Evolutionary conservation across 2,797 vertebrate genomes (phyloP).

Genomic region (Sebastes melanostomus): DNA sequence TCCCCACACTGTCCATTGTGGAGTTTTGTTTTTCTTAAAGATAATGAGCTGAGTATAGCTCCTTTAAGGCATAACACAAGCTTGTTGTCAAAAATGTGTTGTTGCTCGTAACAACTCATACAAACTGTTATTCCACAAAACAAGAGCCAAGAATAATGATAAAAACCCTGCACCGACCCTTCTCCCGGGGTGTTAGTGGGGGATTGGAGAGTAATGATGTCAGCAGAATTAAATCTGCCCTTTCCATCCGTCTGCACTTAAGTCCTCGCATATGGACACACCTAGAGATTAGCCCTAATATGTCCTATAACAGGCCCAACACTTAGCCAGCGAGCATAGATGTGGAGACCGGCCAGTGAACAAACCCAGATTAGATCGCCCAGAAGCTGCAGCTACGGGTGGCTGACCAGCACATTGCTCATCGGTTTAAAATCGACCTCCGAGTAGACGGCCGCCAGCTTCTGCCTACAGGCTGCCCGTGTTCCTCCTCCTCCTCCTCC

Average conservation of each 20-base stretch:
- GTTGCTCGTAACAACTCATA: background rate
- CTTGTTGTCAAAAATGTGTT: slow-evolving; percentile 13
- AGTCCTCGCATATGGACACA: slow-evolving; percentile 63
- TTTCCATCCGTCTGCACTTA: slow-evolving; percentile 62
- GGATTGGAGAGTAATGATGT: slow-evolving; percentile 65
- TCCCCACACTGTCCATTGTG: slow-evolving; percentile 10
- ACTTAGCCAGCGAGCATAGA: slow-evolving; percentile 30
- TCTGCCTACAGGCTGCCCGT: slow-evolving; percentile 50
- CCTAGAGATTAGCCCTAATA: slow-evolving; percentile 73
- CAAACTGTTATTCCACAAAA: slow-evolving; percentile 9
- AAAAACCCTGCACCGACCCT: background rate
- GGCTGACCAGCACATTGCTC: slow-evolving; percentile 49
- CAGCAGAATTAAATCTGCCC: slow-evolving; percentile 68
- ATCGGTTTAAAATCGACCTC: slow-evolving; percentile 52
- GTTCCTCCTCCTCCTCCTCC: slow-evolving; percentile 23
- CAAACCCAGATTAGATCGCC: slow-evolving; percentile 61
- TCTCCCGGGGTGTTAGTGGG: slow-evolving; percentile 16
- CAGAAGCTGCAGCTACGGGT: slow-evolving; percentile 39
- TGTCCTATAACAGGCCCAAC: slow-evolving; percentile 47
- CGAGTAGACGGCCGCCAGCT: slow-evolving; percentile 36
- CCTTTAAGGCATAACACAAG: background rate
- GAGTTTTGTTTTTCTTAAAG: slow-evolving; percentile 21
- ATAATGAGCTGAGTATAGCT: slow-evolving; percentile 27
- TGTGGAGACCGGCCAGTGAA: slow-evolving; percentile 50
- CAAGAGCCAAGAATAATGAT: background rate